Percentiles rank a stretch among this genome's conserved stretches.
phyloP scores from a whole-genome alignment of 2,113 vertebrate genomes.

The Ancistrus triradiatus region DNA sequence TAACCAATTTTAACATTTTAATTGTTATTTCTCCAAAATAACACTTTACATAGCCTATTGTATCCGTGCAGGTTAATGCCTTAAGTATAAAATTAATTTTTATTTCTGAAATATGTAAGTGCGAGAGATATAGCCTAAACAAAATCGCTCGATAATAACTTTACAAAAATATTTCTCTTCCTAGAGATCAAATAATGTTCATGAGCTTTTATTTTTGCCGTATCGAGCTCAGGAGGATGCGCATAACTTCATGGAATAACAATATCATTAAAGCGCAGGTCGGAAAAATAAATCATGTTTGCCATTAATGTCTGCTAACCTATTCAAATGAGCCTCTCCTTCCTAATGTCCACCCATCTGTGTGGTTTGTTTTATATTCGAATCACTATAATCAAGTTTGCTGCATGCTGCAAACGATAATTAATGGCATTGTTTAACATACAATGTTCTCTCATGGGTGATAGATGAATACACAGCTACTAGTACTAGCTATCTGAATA shows the following conservation, averaged over 20 bases:
- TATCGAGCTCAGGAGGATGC: slow-evolving; percentile 79
- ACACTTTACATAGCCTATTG: too few species aligned
- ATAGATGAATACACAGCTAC: slow-evolving; percentile 89
- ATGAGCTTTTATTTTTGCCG: slow-evolving; percentile 55
- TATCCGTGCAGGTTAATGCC: too few species aligned
- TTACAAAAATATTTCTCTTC: slow-evolving; percentile 68
- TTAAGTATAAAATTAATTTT: too few species aligned
- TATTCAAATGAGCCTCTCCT: slow-evolving; percentile 90
- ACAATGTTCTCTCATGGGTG: slow-evolving; percentile 84
- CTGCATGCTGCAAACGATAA: slow-evolving; percentile 90
- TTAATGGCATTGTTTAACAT: slow-evolving; percentile 95
- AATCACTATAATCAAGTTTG: slow-evolving; percentile 94
- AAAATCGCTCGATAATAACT: slow-evolving; percentile 58
- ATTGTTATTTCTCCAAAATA: too few species aligned
- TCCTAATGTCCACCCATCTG: slow-evolving; percentile 93
- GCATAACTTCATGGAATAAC: slow-evolving; percentile 90
- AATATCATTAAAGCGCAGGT: slow-evolving; percentile 89
- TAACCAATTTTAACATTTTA: too few species aligned
- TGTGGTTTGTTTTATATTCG: slow-evolving; percentile 87
- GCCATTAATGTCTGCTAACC: slow-evolving; percentile 94
- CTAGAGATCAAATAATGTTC: too few species aligned
- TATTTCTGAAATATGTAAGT: too few species aligned
- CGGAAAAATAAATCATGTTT: slow-evolving; percentile 90
- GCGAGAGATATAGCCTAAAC: too few species aligned
- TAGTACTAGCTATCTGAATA: slow-evolving; percentile 92